phyloP scores from a whole-genome alignment of 2,113 vertebrate species.

The Poeciliopsis retropinna region DNA sequence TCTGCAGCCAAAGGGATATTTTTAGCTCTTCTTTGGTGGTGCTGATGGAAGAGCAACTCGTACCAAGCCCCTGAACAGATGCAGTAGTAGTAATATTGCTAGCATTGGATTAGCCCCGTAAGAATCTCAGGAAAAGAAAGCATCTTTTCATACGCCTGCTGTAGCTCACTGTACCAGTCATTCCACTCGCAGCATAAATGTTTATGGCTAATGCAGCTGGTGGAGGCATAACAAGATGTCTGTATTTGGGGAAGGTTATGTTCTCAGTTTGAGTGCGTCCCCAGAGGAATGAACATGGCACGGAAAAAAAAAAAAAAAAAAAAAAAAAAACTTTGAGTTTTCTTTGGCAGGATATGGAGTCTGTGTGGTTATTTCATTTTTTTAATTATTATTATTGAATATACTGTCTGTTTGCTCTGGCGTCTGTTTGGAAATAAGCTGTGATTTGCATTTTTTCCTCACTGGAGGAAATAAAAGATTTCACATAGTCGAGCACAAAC shows the following conservation, averaged over 20 bases:
- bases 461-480: conserved; percentile 21
- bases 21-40: conserved; percentile 39
- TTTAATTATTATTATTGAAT: not conserved
- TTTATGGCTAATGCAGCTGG: conserved; percentile 47
- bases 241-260: conserved; percentile 20
- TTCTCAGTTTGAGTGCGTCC: conserved; percentile 8
- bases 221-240: conserved; percentile 40
- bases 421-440: conserved; percentile 5
- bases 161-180: conserved; percentile 6
- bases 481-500: not conserved
- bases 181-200: conserved; percentile 48
- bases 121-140: conserved; percentile 11
- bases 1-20: conserved; percentile 12
- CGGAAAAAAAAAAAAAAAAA: not conserved
- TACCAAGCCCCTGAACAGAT: conserved; percentile 11
- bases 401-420: not conserved
- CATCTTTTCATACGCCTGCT: conserved; percentile 6
- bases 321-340: conserved; percentile 12
- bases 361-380: not conserved
- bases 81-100: not conserved
- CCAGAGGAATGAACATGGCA: conserved; percentile 10
- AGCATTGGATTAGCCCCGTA: conserved; percentile 7
- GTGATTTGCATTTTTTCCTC: conserved; percentile 25
- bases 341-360: conserved; percentile 9
- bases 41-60: conserved; percentile 39